Base-by-base conservation (phyloP, 1,140 invertebrate genomes). In the Drosophila funebris region DNA sequence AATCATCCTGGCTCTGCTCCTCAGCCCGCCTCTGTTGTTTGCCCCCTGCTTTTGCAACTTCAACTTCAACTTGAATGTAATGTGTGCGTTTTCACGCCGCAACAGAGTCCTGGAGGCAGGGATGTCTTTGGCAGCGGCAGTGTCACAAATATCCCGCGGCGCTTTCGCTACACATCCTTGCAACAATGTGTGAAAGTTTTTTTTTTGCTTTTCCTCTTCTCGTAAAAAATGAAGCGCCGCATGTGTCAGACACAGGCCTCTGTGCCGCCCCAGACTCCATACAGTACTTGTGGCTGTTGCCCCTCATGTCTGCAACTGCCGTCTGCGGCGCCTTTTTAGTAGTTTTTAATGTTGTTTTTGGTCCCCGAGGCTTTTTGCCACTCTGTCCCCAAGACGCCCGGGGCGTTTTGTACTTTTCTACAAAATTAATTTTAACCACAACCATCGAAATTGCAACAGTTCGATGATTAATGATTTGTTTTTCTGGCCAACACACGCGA, bases 111-210 rank as follows among this genome's bases (percentile, higher is more conserved):
- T 29, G 39, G 27, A 41, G 31, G 11, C n/a, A 33, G 43, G 18
- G 57, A 67, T 37, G 56, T 58, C 61, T 52, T 44, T 44, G 43
- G 33, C 36, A 57, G 58, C 41, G 64, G 50, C 46, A 56, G 68
- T 52, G 77, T 76, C 61, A 73, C 67, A 90, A 77, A 83, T 89
- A 81, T 89, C 84, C 84, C 76, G 85, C 84, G 64, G 85, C 68
- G 81, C 73, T 82, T 85, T 76, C 70, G 73, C 78, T 85, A 84
- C 85, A 90, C 80, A 84, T 85, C 72, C 81, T 73, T 46, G 73
- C 75, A 90, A 90, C 78, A 90, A 90, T 90, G 85, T 90, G 85
- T 90, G 85, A 90, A 90, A 90, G 81, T 88, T 88, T 89, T 84
- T 89, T 89, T 76, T n/a, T n/a, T n/a, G n/a, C n/a, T n/a, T n/a